A percentile compares a stretch with the other conserved stretches of the same genome.
phyloP scores from a whole-genome alignment of 2,888 invertebrate species.

The Drosophila kuntzei region DNA sequence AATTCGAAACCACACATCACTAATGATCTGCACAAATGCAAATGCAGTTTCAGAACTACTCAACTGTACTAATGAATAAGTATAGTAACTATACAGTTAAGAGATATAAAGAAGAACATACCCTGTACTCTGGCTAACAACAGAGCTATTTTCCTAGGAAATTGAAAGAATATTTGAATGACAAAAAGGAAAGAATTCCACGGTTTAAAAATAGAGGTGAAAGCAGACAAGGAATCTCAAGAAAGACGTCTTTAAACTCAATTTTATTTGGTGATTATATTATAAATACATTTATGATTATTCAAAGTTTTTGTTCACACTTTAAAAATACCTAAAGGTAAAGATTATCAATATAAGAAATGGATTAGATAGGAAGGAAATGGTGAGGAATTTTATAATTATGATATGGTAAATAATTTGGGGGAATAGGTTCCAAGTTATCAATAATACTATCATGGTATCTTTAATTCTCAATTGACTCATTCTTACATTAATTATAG shows the following conservation, averaged over 20 bases:
- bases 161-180: background rate
- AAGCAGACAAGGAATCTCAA: background rate
- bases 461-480: no score
- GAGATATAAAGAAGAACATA: background rate
- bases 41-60: slow-evolving; percentile 6
- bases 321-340: background rate
- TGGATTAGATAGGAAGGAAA: no score
- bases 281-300: background rate
- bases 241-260: background rate
- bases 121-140: background rate
- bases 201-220: no score
- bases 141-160: background rate
- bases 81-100: background rate
- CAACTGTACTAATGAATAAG: background rate
- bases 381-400: no score
- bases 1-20: slow-evolving; percentile 23
- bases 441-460: no score
- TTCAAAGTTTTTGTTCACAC: background rate
- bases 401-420: no score
- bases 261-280: background rate
- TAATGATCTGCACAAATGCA: slow-evolving; percentile 33
- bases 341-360: background rate
- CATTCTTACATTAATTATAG: no score
- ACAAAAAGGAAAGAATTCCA: background rate
- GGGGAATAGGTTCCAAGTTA: no score